Base-by-base conservation (phyloP, 2,797 vertebrate genomes). In the Ambastaia sidthimunki region DNA sequence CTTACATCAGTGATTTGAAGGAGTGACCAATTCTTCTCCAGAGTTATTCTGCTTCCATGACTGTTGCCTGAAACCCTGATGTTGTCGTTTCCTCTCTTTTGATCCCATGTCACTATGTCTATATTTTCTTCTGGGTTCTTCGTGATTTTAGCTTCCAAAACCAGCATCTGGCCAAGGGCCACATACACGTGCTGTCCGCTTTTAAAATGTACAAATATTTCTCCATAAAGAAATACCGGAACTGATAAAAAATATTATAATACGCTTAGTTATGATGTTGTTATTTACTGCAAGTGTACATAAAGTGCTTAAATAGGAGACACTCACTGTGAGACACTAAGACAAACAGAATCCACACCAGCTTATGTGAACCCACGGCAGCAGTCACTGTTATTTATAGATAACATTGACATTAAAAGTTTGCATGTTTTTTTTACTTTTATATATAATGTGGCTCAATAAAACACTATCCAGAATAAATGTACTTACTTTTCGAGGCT, bases 51-150 rank as follows among this genome's bases (percentile, higher is more conserved):
- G 2, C 47, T 1, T 41, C 1, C 21, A 0, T 2, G 2, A 3
- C 1, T 0, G 0, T 10, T 28, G 0, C 2, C 44, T 44, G 16
- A 54, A 34, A 88, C 62, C 19, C 83, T 75, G 59, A 71, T 0
- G 6, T 23, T 73, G 0, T 19, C 10, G 0, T 3, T 0, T 0
- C 3, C 12, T 12, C 12, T 62, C 3, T 37, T 3, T 0, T 0
- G n/a, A 0, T 85, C 85, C 88, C 88, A 89, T 0, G 60, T 81
- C 28, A 68, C 44, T 4, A 65, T 41, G 5, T 62, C 1, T 2
- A 88, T 71, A 0, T 2, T 34, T 2, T 88, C 85, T 0, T 0
- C 10, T 15, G 28, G 48, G 0, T 11, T 19, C 3, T 52, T 71
- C 0, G 55, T 0, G 9, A 83, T 28, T 1, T 21, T 0, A 10